Conservation (phyloP, 2,113 vertebrate species). For the Alosa alosa region DNA sequence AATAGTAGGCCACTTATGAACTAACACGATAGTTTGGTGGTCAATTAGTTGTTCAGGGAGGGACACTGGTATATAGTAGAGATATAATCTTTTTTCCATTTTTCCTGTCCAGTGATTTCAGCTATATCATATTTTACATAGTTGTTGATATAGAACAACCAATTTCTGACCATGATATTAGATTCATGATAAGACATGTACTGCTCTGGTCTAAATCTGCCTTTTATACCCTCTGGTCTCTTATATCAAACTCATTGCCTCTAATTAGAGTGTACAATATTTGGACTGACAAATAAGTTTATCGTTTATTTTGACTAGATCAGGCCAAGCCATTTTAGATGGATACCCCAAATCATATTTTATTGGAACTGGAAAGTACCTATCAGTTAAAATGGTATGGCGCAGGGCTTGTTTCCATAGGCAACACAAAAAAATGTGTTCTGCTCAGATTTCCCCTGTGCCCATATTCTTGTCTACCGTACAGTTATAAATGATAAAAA, state of each 20-base stretch:
- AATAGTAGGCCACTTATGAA: background rate
- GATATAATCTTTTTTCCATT: background rate
- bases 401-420: background rate
- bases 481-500: background rate
- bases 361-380: background rate
- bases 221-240: background rate
- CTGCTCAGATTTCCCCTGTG: background rate
- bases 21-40: background rate
- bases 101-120: background rate
- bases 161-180: no score
- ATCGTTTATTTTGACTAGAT: background rate
- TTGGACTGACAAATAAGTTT: background rate
- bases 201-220: background rate
- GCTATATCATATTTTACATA: no score
- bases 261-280: background rate
- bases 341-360: background rate
- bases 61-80: no score
- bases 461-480: background rate
- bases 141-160: no score
- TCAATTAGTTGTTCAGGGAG: background rate
- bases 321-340: background rate
- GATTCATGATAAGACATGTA: background rate
- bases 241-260: background rate
- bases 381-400: background rate
- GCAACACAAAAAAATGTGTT: background rate